Evolutionary conservation across 2,888 invertebrate genomes (phyloP).

Genomic region (Gnatocerus cornutus): DNA sequence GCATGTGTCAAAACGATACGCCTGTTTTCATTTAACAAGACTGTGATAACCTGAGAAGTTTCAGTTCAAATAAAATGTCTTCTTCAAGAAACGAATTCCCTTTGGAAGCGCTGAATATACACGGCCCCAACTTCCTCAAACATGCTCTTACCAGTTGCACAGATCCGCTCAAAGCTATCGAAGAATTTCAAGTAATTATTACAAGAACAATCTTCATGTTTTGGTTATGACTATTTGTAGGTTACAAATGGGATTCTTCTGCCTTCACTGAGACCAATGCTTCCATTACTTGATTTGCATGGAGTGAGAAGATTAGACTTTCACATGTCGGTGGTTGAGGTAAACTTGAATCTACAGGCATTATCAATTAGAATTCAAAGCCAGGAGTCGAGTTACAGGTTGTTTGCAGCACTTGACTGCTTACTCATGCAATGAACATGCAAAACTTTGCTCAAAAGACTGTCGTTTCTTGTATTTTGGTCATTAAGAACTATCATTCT

Average conservation of each 20-base stretch:
- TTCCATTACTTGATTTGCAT: slow-evolving; percentile 95
- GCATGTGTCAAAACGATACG: neutral
- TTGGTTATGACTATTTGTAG: slow-evolving; percentile 68
- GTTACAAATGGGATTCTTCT: slow-evolving; percentile 92
- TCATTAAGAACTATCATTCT: no score
- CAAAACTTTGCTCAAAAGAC: no score
- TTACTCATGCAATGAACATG: no score
- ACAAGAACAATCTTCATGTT: no score
- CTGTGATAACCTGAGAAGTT: slow-evolving; percentile 27
- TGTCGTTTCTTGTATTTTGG: no score
- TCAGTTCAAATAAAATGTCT: slow-evolving; percentile 37
- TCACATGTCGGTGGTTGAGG: slow-evolving; percentile 93
- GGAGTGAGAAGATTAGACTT: slow-evolving; percentile 94
- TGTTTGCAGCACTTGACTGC: no score
- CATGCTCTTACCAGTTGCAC: slow-evolving; percentile 96
- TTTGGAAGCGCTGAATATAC: slow-evolving; percentile 69
- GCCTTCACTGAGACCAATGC: slow-evolving; percentile 94
- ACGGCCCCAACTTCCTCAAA: slow-evolving; percentile 71
- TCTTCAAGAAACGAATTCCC: slow-evolving; percentile 65
- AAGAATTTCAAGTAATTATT: slow-evolving; percentile 90
- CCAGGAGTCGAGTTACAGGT: no score
- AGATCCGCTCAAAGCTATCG: slow-evolving; percentile 97
- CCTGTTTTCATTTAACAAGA: neutral
- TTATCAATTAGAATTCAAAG: no score
- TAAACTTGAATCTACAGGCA: slow-evolving; percentile 61